Conservation (phyloP, 64 coral and sea anemone species). For the Porites lutea region DNA sequence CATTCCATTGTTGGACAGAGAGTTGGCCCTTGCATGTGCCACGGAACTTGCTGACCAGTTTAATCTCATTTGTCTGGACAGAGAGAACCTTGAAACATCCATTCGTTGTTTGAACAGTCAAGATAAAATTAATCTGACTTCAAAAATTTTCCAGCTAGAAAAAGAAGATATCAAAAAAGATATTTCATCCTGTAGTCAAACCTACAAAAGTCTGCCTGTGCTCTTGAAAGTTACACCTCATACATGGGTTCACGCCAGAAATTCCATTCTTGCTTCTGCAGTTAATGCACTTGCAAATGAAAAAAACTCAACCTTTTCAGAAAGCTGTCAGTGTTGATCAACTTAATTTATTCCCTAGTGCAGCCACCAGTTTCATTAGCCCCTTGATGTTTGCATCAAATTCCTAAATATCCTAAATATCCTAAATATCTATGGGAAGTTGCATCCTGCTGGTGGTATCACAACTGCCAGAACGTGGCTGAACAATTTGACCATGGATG, state of each 20-base stretch:
- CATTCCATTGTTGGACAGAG: slow-evolving; percentile 18
- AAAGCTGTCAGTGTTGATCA: slow-evolving; percentile 26
- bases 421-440: slow-evolving; percentile 6
- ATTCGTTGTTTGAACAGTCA: not conserved
- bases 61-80: slow-evolving; percentile 9
- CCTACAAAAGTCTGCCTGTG: not conserved
- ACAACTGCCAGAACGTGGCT: slow-evolving; percentile 16
- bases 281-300: not conserved
- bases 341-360: slow-evolving; percentile 34
- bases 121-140: slow-evolving; percentile 20
- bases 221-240: not conserved
- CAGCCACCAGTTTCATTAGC: slow-evolving; percentile 36
- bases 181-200: slow-evolving; percentile 12
- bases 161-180: slow-evolving; percentile 10
- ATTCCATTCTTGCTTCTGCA: not conserved
- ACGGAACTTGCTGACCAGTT: slow-evolving; percentile 13
- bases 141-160: not conserved
- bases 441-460: slow-evolving; percentile 8
- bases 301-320: not conserved
- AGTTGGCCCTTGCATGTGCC: slow-evolving; percentile 24
- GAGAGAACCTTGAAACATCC: slow-evolving; percentile 22
- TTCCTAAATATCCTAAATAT: too few species aligned
- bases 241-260: not conserved
- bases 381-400: slow-evolving; percentile 34
- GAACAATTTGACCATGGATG: slow-evolving; percentile 16